Evolutionary conservation across 2,113 vertebrate genomes (phyloP), one percentile per base, ranked within the genome.

Genomic region (Mustela lutreola): DNA sequence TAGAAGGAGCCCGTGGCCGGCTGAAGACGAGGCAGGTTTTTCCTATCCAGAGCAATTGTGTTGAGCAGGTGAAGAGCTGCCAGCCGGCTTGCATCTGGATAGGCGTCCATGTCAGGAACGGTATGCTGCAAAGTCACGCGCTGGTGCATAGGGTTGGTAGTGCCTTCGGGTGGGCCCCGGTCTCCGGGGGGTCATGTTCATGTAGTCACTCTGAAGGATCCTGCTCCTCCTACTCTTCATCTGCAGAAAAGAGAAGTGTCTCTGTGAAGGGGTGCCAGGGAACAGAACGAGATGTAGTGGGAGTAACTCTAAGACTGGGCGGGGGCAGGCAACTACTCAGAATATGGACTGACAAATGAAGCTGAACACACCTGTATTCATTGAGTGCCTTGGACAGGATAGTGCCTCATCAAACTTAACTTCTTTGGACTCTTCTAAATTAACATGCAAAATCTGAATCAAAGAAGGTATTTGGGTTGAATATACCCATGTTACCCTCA

Each of bases 201-300:
- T 99, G 97, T 99, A 99, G 97, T 99, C 99, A 0, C 98, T 99
- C 83, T 98, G 99, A 81, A 98, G 98, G 84, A 98, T 98, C n/a
- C 89, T 94, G 2, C 12, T 98, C 89, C 85, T 99, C 81, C 96
- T 99, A 81, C 28, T 98, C 92, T 98, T 99, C 31, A 96, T 95
- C 99, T 99, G 97, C 73, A 80, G 75, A 76, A 70, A 56, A 79
- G 28, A 93, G 73, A 85, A 65, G 71, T 63, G 67, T 96, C 45
- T 62, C 10, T 67, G 58, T 60, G 70, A 31, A 94, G 15, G 48
- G 26, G 9, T 42, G 26, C 33, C 1, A 5, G 42, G 39, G 28
- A 84, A 39, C n/a, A 26, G 18, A 85, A 15, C 10, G 42, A 88
- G 10, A 58, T 19, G 8, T 21, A 36, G 4, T 76, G 22, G 97